Base-by-base conservation (phyloP, 2,113 vertebrate species). In the Campylomormyrus tamandua region DNA sequence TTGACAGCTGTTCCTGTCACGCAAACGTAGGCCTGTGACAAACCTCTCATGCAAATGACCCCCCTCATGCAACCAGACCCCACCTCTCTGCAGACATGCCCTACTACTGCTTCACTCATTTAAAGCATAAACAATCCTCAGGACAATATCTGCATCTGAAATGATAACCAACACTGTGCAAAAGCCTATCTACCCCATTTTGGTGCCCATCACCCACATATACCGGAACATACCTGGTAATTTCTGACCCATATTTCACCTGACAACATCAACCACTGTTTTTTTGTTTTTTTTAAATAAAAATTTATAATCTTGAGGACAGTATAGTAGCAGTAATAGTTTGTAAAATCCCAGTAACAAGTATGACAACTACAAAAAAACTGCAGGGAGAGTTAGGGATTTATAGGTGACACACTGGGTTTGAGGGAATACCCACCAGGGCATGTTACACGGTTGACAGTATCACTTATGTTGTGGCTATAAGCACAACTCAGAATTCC, bases 1-100 rank as follows among this genome's bases (percentile, higher is more conserved):
- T 92, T 83, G 90, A 90, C 90, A 89, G 87, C 70, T 80, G 66
- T n/a, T 39, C 48, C 46, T 80, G 35, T 50, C 88, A 31, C 3
- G 3, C 56, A 45, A 42, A 48, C 53, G 13, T 45, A 90, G 21
- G n/a, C 17, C 39, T 83, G 9, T 46, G 42, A 84, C 80, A 52
- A 39, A 31, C 39, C 19, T 90, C 83, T 45, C 80, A 31, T 62
- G 39, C n/a, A 62, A 13, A 86, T 46, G 85, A 50, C 49, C 46
- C 85, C 42, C 42, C 3, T n/a, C 83, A 48, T 13, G 45, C 85
- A 87, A 52, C n/a, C 27, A 53, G 27, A 53, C 48, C 2, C 50
- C 31, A 87, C 48, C 50, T 87, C n/a, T 48, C 50, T 39, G 50
- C 49, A 52, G 24, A 53, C 85, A 87, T 35, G 50, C 13, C 31